Percentiles rank a stretch among this genome's conserved stretches.
Conservation (phyloP, 2,888 invertebrate species). For the Gortyna flavago region DNA sequence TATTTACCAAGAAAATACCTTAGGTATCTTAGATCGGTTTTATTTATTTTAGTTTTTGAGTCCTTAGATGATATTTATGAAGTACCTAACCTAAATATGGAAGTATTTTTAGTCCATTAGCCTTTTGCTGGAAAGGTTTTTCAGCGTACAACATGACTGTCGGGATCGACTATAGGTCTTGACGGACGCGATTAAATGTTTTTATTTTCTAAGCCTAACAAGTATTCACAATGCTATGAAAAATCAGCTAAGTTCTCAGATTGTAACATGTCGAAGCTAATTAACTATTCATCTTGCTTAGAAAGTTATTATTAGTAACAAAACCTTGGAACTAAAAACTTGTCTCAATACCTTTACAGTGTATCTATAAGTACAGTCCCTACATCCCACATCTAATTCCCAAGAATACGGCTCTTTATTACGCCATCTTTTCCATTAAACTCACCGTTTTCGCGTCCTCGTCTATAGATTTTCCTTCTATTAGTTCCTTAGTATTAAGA, state of each 20-base stretch:
- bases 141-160: too few relatives aligned
- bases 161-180: neutral
- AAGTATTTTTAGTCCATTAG: neutral
- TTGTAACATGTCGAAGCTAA: neutral
- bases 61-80: neutral
- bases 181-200: neutral
- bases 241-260: neutral
- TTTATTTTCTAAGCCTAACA: neutral
- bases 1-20: neutral
- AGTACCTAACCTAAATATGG: neutral
- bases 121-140: neutral
- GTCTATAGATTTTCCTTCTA: neutral
- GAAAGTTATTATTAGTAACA: conserved; percentile 8
- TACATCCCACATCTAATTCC: neutral
- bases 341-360: conserved; percentile 9
- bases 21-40: neutral
- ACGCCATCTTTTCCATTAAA: neutral
- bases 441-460: neutral
- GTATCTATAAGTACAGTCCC: neutral
- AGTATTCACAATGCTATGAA: neutral
- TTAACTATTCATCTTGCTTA: neutral
- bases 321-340: conserved; percentile 21
- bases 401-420: neutral
- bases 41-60: neutral
- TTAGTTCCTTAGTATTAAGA: conserved; percentile 8